Percentiles rank a stretch among this genome's conserved stretches.
phyloP scores from a whole-genome alignment of 2,113 vertebrate genomes.

The Cervus canadensis region DNA sequence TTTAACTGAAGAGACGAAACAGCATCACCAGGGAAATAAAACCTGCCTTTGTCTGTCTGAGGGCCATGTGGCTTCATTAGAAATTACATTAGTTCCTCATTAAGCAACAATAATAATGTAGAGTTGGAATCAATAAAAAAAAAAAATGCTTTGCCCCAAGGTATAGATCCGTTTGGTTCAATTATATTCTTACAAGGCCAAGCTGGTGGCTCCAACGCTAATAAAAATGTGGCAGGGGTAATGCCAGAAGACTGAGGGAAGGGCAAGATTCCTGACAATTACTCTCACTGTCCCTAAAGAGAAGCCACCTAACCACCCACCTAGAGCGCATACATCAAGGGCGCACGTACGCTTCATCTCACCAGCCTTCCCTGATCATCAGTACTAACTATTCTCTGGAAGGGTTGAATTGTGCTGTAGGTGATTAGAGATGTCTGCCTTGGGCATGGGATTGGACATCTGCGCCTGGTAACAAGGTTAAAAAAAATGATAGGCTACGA shows the following conservation, averaged over 20 bases:
- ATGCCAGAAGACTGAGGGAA: background rate
- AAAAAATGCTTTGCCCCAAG: constrained; percentile 64
- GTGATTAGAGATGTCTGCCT: background rate
- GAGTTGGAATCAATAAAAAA: constrained; percentile 73
- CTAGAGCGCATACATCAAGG: background rate
- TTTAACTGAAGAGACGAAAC: constrained; percentile 78
- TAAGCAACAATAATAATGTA: constrained; percentile 77
- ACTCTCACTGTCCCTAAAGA: background rate
- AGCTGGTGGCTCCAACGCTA: background rate
- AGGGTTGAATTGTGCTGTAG: background rate
- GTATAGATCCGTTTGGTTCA: constrained; percentile 69
- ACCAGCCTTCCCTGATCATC: background rate
- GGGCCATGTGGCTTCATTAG: constrained; percentile 76
- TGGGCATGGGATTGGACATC: background rate
- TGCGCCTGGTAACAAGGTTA: background rate
- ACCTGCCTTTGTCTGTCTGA: constrained; percentile 63
- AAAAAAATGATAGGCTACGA: background rate
- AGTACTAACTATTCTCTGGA: background rate
- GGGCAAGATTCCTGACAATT: accelerated
- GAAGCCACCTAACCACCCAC: background rate
- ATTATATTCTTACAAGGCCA: constrained; percentile 50
- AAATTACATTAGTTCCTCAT: constrained; percentile 81
- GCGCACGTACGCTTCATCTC: background rate
- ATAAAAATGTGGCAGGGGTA: background rate
- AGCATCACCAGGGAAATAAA: constrained; percentile 77